Percentiles rank a stretch among this genome's conserved stretches.
Conservation (phyloP, 2,888 invertebrate genomes). For the Agonopterix alstromeriana region DNA sequence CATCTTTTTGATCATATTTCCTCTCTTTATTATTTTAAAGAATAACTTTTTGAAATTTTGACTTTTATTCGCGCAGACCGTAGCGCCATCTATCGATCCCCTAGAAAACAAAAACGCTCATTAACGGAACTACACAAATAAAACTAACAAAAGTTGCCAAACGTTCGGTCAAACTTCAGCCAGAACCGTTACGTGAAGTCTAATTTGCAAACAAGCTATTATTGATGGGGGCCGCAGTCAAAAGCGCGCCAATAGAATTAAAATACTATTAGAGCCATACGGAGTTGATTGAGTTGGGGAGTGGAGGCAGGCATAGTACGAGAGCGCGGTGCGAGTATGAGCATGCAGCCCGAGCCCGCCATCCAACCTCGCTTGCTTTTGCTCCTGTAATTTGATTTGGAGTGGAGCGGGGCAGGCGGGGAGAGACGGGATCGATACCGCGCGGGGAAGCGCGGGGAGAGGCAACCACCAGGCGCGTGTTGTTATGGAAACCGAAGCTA, state of each 20-base stretch:
- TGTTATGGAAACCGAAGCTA: conserved; percentile 71
- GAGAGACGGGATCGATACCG: conserved; percentile 40
- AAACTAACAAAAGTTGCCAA: conserved; percentile 16
- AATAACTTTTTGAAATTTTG: too few species aligned
- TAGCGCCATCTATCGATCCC: too few species aligned
- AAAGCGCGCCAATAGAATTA: conserved; percentile 71
- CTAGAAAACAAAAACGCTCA: too few species aligned
- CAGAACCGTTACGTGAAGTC: conserved; percentile 36
- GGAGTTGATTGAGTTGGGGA: conserved; percentile 60
- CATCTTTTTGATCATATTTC: too few species aligned
- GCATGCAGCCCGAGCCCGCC: conserved; percentile 17
- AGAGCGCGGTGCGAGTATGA: conserved; percentile 16
- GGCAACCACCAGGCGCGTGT: conserved; percentile 55
- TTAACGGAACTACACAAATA: conserved; percentile 18
- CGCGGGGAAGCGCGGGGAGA: conserved; percentile 24
- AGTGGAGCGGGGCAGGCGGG: conserved; percentile 40
- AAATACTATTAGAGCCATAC: conserved; percentile 72
- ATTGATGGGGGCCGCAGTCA: conserved; percentile 44
- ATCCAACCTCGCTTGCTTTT: conserved; percentile 18
- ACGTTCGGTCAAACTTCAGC: conserved; percentile 25
- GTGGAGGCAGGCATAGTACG: conserved; percentile 4
- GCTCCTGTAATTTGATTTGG: conserved; percentile 74
- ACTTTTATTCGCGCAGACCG: too few species aligned
- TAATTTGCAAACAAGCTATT: conserved; percentile 64
- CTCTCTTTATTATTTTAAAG: too few species aligned